Conservation (phyloP, 2,888 invertebrate genomes). For the Lithophane semibrunnea region DNA sequence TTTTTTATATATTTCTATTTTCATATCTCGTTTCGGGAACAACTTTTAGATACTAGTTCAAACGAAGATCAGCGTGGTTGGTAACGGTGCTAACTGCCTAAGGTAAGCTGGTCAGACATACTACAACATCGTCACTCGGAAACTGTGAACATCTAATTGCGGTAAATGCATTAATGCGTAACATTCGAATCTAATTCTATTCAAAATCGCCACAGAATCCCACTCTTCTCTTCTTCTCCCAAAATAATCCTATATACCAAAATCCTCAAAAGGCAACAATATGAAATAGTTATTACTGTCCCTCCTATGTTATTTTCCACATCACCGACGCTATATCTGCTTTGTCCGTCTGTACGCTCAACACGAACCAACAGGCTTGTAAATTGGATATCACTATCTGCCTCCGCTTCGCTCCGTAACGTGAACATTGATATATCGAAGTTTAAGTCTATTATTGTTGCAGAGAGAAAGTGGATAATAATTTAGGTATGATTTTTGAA, state of each 20-base stretch:
- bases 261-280: neutral
- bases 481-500: neutral
- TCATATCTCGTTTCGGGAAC: too few species aligned
- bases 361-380: constrained; percentile 44
- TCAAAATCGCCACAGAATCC: too few species aligned
- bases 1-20: too few species aligned
- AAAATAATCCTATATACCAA: neutral
- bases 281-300: constrained; percentile 29
- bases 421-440: constrained; percentile 9
- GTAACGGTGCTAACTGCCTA: neutral
- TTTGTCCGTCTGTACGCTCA: constrained; percentile 29
- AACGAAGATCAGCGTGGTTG: neutral
- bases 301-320: constrained; percentile 34
- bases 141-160: neutral
- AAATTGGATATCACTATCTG: constrained; percentile 52
- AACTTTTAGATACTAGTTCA: too few species aligned
- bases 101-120: neutral
- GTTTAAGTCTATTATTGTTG: neutral
- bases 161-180: neutral
- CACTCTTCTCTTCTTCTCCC: too few species aligned
- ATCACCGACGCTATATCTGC: constrained; percentile 22
- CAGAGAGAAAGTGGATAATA: neutral
- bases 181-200: too few species aligned
- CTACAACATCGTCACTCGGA: neutral
- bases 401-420: constrained; percentile 8